Base-by-base conservation (phyloP, 2,113 vertebrate genomes). In the Polyodon spathula region DNA sequence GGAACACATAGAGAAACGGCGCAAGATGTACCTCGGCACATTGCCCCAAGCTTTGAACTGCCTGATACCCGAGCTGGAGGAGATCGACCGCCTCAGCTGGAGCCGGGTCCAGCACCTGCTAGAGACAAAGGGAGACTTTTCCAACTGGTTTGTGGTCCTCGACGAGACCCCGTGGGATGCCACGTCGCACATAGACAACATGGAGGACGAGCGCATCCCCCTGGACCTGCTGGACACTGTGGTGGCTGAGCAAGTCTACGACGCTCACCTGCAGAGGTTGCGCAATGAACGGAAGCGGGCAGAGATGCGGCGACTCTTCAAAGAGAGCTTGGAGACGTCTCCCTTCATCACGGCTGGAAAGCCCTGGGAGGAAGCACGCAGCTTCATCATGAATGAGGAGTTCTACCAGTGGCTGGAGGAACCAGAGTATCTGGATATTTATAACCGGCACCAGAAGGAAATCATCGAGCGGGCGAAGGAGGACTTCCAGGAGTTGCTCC, bases 311-410 rank as follows among this genome's bases (percentile, higher is more conserved):
- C 73, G 84, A 65, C 88, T 92, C 0, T 97, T 99, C 72, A 95
- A 93, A 43, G 92, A 92, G 43, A 95, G 87, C 71, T 76, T 99
- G 71, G 88, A 86, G 65, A 81, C 80, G 0, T 97, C 95, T 0
- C 93, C 86, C 2, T 97, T 97, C 72, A 85, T 99, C 64, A 96
- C 93, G 0, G 92, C 95, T 0, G 96, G 95, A 0, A 98, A 97
- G 52, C 93, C 94, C 0, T 98, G 93, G 94, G 96, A 99, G 59
- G 96, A 99, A 51, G 95, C 94, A 0, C 82, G 95, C 0, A 97
- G 93, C 72, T 98, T 97, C 77, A 95, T 98, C 41, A 97, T 97
- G 94, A 95, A 90, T 14, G 92, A 93, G 68, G 94, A 97, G 6
- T 95, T 98, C 60, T 98, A 97, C 74, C 79, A 88, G 65, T 98